Base-by-base conservation (phyloP, 2,888 invertebrate species). In the Xylophagus ater region DNA sequence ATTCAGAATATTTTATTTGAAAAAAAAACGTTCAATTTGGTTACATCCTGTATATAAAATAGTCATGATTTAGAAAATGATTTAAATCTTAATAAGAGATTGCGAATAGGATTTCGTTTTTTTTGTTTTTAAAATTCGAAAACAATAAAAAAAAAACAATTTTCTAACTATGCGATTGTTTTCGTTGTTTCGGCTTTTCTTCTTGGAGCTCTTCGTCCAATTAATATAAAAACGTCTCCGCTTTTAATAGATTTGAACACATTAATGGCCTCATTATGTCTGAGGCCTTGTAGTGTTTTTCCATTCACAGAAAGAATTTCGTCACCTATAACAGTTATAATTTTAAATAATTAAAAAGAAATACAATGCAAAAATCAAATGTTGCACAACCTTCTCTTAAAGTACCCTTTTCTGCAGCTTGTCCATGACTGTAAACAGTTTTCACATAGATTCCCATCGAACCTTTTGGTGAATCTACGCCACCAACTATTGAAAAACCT, bases 401-500 rank as follows among this genome's bases (percentile, higher is more conserved):
- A 47, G 75, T 69, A 17, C 80, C 81, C 50, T 78, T 76, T 53
- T 88, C 86, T 20, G 85, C 82, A 9, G 88, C 86, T 60, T 88
- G 83, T 4, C 90, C 89, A 51, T 81, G 77, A 42, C 81, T 79
- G 57, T 87, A 85, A 46, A 90, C 80, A 17, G 86, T 84, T 62
- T 88, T 85, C 14, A 90, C 84, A 59, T 82, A 88, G 51, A 90
- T 86, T 29, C 88, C 88, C 76, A 88, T 84, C 51, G 78, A 80
- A 1, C 87, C 88, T 47, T 80, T 77, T 2, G 86, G 83, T 10
- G 86, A 86, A 58, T 89, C 89, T 37, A 75, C 74, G 2, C 89
- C 89, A 10, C 89, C 90, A 14, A 89, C 88, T 49, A 89, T 85
- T 50, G 87, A 88, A 66, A 89, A 89, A 13, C 89, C 89, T 15